Base-by-base conservation (phyloP, 2,113 vertebrate genomes). In the Anoura caudifer region DNA sequence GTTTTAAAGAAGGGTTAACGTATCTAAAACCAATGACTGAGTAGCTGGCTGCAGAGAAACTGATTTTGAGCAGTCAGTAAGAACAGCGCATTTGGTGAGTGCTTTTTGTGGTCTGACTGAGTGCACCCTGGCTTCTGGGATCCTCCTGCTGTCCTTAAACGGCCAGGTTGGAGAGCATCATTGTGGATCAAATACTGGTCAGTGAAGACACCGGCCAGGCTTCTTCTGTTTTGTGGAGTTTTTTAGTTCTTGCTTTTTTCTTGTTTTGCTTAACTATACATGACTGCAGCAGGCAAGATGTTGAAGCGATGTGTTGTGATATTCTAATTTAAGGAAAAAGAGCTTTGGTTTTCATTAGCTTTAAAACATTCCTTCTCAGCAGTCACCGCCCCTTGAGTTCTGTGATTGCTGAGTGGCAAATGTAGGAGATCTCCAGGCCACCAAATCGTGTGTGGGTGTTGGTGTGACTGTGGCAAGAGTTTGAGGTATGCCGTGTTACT, bases 331-430 rank as follows among this genome's bases (percentile, higher is more conserved):
- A 52, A 94, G 76, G 28, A 15, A 67, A 84, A 95, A 75, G 69
- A 94, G 28, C 24, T 85, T 90, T 61, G 3, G 47, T 87, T 96
- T 91, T 82, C 79, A 59, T 89, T 86, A 33, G 11, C 24, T 94
- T 95, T 61, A 87, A 28, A 88, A 79, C 93, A 54, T 50, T 75
- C 36, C 47, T 95, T 89, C 41, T 87, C 22, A 97, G 80, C 89
- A 87, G 61, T 67, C 87, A 69, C 36, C 80, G 15, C 52, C 77
- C 38, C 52, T 82, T 95, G 45, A 76, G 72, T 87, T 97, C 50
- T 83, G 16, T 82, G 86, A 28, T 43, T 26, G 69, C 41, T 85
- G 50, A 36, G 91, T 45, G 50, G 43, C 76, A 95, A 95, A 28
- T 89, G 14, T 54, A 90, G 54, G 65, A 76, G 26, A n/a, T 69